Percentiles rank a stretch among this genome's conserved stretches.
Conservation (phyloP, 2,113 vertebrate species). For the Thermophis baileyi region DNA sequence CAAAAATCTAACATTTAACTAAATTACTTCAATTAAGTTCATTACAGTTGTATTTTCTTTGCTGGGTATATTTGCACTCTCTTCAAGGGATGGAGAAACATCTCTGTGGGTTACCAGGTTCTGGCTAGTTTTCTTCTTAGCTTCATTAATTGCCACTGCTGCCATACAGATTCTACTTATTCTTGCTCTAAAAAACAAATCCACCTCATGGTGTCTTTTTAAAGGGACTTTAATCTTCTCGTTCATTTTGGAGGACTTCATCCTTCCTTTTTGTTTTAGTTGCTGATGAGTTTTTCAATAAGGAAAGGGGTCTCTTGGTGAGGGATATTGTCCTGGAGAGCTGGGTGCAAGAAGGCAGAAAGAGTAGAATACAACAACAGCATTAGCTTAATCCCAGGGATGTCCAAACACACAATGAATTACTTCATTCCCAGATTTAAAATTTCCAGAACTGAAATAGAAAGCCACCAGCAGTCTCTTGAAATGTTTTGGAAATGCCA, state of each 20-base stretch:
- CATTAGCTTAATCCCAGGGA: not conserved
- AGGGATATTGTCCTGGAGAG: not conserved
- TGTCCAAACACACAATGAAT: not conserved
- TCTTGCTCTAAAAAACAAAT: not conserved
- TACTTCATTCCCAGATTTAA: not conserved
- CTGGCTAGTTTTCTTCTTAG: not conserved
- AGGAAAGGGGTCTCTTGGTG: not conserved
- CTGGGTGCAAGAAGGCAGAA: not conserved
- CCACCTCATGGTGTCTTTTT: not conserved
- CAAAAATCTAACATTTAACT: not conserved
- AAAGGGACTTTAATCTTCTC: not conserved
- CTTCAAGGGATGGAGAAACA: not conserved
- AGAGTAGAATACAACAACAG: not conserved
- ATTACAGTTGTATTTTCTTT: not conserved
- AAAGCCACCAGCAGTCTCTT: not conserved
- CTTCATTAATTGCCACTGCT: not conserved
- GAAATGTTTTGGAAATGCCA: not conserved
- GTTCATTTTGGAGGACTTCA: not conserved
- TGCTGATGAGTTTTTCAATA: not conserved
- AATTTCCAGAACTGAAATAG: not conserved
- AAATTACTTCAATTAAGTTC: not conserved
- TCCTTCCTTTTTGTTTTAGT: not conserved
- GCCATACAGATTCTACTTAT: not conserved
- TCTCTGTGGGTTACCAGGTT: not conserved
- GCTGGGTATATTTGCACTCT: not conserved